Base-by-base conservation (phyloP, 2,888 invertebrate species). In the Troilus luridus region DNA sequence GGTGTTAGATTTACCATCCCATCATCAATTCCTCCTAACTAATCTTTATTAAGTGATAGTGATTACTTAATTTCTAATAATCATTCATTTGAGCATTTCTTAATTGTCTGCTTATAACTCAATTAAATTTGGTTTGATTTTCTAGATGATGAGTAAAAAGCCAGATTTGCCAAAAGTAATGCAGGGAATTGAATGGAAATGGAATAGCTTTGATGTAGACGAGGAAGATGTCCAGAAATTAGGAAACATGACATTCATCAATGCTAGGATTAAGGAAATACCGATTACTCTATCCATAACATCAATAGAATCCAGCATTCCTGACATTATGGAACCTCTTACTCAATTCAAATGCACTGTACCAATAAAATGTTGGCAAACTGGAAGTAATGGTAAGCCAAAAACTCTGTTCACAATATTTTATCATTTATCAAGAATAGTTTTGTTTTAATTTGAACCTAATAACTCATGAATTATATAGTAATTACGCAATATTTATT, bases 271-370 rank as follows among this genome's bases (percentile, higher is more conserved):
- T 90, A 90, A 92, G 60, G 92, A 92, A 27, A n/a, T 91, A 19
- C 92, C 92, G 19, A 92, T 93, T 21, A 92, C 92, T 11, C 85
- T 92, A 19, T 92, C 91, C 58, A 17, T 93, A 54, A 92, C 92
- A 7, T 24, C 72, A 14, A 72, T 56, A 54, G 59, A 88, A 41
- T 59, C 41, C 58, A 77, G 27, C 88, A 90, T 81, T 24, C 91
- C 64, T 27, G 91, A 81, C 72, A 91, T 91, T 24, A 64, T 92
- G 60, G 90, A 89, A 56, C 91, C 92, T 10, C 91, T 92, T 77
- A 64, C 91, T 27, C 91, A 91, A 77, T 93, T 93, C 90, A 92
- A 72, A 85, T 91, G 91, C 62, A 24, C 60, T 24, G 62, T 92
- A 17, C 92, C 92, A 21, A 91, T 91, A 27, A 91, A 91, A 88